Evolutionary conservation across 2,888 invertebrate genomes (phyloP), one percentile per base, ranked within the genome.

Genomic region (Troides aeacus): DNA sequence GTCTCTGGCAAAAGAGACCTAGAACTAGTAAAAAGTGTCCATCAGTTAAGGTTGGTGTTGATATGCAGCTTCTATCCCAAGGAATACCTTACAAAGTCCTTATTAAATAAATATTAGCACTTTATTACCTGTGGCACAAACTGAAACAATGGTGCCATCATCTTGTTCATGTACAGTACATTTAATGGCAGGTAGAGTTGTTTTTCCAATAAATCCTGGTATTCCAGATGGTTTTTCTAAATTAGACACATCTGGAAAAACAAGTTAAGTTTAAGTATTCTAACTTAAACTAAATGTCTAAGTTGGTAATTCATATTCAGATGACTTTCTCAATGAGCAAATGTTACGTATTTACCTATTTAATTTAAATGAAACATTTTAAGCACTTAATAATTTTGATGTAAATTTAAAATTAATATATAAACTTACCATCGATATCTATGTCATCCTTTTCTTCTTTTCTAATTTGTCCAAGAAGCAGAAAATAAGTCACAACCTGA

Each of bases 151-250:
- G 0, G 96, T 96, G 6, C 98, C 98, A 87, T 99, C 98, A 68
- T 97, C 96, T 88, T 99, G 98, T 84, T 98, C 97, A 84, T 99
- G 99, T 1, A 98, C 95, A 39, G 96, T 95, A 15, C 95, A 95
- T 71, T 93, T 86, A 2, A 93, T 84, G 18, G 91, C 87, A 10
- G 93, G 89, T 65, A 93, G 77, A 74, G 89, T 81, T 76, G 92
- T 85, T 5, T 82, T 87, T 2, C 87, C 94, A 78, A 91, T 90
- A 77, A 80, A 83, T 12, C 92, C 92, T 63, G 92, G 92, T 78
- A 92, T 90, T 0, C 89, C 94, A 78, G 84, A 91, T 63, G 95
- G 94, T 64, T 95, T 93, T 69, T 93, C 86, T 71, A 97, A 88
- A 70, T 95, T 92, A 8, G 95, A 94, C 6, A 97, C 95, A 93